phyloP scores from a whole-genome alignment of 1,140 invertebrate species.

The Metaphire vulgaris region DNA sequence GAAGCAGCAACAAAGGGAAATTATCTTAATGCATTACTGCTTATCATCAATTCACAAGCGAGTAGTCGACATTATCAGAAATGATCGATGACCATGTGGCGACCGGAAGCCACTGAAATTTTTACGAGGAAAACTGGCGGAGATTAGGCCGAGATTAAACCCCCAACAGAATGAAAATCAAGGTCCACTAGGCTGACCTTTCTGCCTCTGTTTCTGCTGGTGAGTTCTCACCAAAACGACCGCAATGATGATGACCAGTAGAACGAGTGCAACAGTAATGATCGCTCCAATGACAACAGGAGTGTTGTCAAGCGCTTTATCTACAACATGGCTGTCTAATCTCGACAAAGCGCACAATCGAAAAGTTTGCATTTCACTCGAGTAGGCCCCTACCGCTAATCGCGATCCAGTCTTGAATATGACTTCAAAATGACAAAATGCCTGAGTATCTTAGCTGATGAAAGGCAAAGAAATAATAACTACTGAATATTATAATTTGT shows the following conservation, averaged over 20 bases:
- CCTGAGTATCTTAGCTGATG: no score
- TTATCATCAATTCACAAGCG: neutral
- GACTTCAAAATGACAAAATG: no score
- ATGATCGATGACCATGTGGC: neutral
- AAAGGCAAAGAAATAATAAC: no score
- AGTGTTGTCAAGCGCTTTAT: neutral
- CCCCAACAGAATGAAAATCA: neutral
- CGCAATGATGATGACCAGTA: neutral
- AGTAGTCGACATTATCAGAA: neutral
- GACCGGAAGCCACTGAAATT: no score
- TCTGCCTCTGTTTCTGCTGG: neutral
- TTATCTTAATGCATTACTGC: neutral
- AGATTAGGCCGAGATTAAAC: no score
- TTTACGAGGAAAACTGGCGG: no score
- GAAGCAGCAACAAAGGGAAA: neutral
- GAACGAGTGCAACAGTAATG: neutral
- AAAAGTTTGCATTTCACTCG: no score
- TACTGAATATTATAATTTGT: no score
- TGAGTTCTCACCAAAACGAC: neutral
- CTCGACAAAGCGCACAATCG: no score
- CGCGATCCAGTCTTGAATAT: no score
- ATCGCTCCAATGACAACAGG: neutral
- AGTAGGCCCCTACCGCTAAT: no score
- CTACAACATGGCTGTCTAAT: no score
- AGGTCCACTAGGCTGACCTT: neutral